Percentiles rank a stretch among this genome's conserved stretches.
phyloP scores from a whole-genome alignment of 2,113 vertebrate species.

The Psettodes erumei region DNA sequence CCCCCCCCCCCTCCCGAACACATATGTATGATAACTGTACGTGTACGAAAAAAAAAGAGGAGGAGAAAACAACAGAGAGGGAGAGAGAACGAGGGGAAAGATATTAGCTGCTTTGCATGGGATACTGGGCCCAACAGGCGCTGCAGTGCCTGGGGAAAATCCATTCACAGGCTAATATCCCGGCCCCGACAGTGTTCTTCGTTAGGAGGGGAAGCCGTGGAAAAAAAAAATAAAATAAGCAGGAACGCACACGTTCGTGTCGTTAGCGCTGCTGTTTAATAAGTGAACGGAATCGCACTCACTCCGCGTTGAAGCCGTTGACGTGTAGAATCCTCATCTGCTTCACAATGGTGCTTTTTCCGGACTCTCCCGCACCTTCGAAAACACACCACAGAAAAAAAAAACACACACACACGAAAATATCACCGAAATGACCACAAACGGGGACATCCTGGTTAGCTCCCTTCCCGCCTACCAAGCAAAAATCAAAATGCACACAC shows the following conservation, averaged over 20 bases:
- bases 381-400: slow-evolving; percentile 69
- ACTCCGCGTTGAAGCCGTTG: slow-evolving; percentile 99
- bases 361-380: slow-evolving; percentile 97
- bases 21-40: slow-evolving; percentile 47
- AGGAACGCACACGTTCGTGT: neutral
- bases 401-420: slow-evolving; percentile 37
- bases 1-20: too few relatives aligned
- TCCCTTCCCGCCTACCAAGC: too few relatives aligned
- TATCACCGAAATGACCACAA: slow-evolving; percentile 24
- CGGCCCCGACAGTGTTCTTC: slow-evolving; percentile 46
- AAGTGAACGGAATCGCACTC: slow-evolving; percentile 78
- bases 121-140: slow-evolving; percentile 87
- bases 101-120: slow-evolving; percentile 81
- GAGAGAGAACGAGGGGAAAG: neutral
- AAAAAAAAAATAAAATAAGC: slow-evolving; percentile 17
- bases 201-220: slow-evolving; percentile 2
- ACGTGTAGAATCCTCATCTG: slow-evolving; percentile 99
- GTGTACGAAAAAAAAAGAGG: slow-evolving; percentile 13
- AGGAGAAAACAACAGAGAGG: neutral
- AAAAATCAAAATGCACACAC: neutral
- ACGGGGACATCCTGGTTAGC: neutral
- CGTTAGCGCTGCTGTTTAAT: slow-evolving; percentile 23
- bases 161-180: slow-evolving; percentile 60
- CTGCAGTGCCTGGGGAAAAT: slow-evolving; percentile 85
- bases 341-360: slow-evolving; percentile 99